phyloP scores from a whole-genome alignment of 2,888 invertebrate genomes.

The Drosophila borealis region DNA sequence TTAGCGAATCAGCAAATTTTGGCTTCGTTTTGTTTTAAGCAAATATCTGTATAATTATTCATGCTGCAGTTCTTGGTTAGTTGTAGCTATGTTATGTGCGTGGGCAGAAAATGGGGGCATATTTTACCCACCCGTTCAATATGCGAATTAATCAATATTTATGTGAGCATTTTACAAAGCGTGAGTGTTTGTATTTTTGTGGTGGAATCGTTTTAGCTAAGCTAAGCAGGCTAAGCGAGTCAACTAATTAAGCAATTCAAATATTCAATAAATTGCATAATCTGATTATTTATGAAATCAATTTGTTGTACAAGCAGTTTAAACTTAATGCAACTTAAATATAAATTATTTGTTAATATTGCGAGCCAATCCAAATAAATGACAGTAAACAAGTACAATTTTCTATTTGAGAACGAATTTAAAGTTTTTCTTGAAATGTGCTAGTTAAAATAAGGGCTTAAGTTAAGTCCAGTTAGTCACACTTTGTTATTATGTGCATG shows the following conservation, averaged over 20 bases:
- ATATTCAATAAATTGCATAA: conserved; percentile 17
- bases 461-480: not conserved
- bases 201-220: not conserved
- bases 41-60: conserved; percentile 33
- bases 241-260: conserved; percentile 33
- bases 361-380: too few species aligned
- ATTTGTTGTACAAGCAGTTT: not conserved
- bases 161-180: not conserved
- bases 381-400: too few species aligned
- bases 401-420: too few species aligned
- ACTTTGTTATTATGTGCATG: not conserved
- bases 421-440: not conserved
- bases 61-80: conserved; percentile 13
- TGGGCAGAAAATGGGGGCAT: not conserved
- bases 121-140: not conserved
- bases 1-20: conserved; percentile 18
- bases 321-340: not conserved
- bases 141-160: conserved; percentile 33
- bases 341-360: too few species aligned
- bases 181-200: not conserved
- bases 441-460: not conserved
- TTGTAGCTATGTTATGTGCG: not conserved
- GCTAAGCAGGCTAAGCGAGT: conserved; percentile 1
- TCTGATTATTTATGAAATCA: conserved; percentile 5
- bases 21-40: not conserved